Base-by-base conservation (phyloP, 2,888 invertebrate species). In the Himalopsyche tibetana region DNA sequence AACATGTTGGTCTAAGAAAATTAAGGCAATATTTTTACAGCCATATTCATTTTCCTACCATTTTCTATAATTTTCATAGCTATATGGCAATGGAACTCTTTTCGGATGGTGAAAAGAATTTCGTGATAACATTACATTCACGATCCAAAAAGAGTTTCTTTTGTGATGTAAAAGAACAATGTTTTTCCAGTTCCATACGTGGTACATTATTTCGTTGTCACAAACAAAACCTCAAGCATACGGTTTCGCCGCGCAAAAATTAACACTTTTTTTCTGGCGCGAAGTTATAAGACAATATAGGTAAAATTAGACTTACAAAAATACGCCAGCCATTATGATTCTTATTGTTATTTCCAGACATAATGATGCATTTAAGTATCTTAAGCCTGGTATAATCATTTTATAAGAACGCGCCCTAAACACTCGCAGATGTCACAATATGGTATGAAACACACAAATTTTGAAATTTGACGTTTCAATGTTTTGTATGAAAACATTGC, bases 401-500 rank as follows among this genome's bases (percentile, higher is more conserved):
- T 38, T 74, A 38, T 74, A 15, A 15, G 36, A 36, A 74, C 74
- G 74, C 74, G 36, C 74, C 74, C 74, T 1, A 15, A 36, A 5
- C 36, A 74, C 36, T 36, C 12, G 15, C 51, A 15, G 51, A 15
- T 36, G 28, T 74, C 74, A 74, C 74, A 74, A 74, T 74, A 74
- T 74, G 74, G 74, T 36, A 74, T 12, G 74, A 36, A 15, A 36
- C 36, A 36, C 38, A 74, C 74, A 36, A 38, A 74, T 74, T 74
- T 74, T 74, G 28, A 74, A 74, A 74, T 74, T 36, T 74, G 74
- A 74, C 74, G 74, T 74, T 38, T 74, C 74, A 74, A 74, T 74
- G 74, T 74, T 74, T 74, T 74, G 74, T 74, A 74, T 74, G 74
- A 36, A 74, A 74, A 74, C 74, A 74, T 74, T 74, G 74, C 74